These are phyloP conservation scores for Ephialtes manifestator DNA, from an alignment of 2,888 invertebrate species.

Conservation along the genomic window DNA sequence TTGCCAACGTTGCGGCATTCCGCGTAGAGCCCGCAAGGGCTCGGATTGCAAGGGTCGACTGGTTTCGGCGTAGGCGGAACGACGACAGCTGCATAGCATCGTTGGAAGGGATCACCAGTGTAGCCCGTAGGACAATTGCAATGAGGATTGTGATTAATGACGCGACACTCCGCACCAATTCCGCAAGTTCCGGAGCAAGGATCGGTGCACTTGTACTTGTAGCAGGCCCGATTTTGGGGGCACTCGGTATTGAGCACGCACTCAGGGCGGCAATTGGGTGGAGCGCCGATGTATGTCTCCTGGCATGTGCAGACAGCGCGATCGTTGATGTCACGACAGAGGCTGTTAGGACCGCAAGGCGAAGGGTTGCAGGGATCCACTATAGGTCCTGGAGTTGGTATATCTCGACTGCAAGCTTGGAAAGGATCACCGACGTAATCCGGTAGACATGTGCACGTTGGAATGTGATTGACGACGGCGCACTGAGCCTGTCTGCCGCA, in stretches of 20 bases:
- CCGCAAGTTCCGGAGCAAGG: slow-evolving; percentile 95
- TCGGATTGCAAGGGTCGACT: slow-evolving; percentile 90
- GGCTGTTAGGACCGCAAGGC: slow-evolving; percentile 94
- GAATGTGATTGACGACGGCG: slow-evolving; percentile 94
- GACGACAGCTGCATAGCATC: slow-evolving; percentile 87
- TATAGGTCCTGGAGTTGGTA: slow-evolving; percentile 51
- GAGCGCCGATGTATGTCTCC: slow-evolving; percentile 91
- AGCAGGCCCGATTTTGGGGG: slow-evolving; percentile 92
- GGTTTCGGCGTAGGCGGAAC: slow-evolving; percentile 81
- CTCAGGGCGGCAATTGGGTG: slow-evolving; percentile 94
- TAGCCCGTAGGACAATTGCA: slow-evolving; percentile 92
- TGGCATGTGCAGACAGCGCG: slow-evolving; percentile 93
- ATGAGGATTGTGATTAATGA: slow-evolving; percentile 93
- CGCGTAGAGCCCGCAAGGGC: slow-evolving; percentile 91
- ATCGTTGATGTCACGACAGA: slow-evolving; percentile 91
- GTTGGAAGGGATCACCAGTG: slow-evolving; percentile 93
- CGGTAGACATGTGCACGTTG: slow-evolving; percentile 92
- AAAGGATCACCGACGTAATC: slow-evolving; percentile 93
- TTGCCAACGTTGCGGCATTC: slow-evolving; percentile 89
- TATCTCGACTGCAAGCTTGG: slow-evolving; percentile 85
- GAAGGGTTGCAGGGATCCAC: slow-evolving; percentile 91
- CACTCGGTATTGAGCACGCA: slow-evolving; percentile 94
- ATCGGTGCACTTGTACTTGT: slow-evolving; percentile 93
- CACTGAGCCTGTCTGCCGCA: slow-evolving; percentile 95
- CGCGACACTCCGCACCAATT: slow-evolving; percentile 91